A percentile compares a stretch with the other conserved stretches of the same genome.
These are phyloP conservation scores for Hiodon tergisus DNA, from an alignment of 2,113 vertebrate genomes.

Conservation along the genomic window DNA sequence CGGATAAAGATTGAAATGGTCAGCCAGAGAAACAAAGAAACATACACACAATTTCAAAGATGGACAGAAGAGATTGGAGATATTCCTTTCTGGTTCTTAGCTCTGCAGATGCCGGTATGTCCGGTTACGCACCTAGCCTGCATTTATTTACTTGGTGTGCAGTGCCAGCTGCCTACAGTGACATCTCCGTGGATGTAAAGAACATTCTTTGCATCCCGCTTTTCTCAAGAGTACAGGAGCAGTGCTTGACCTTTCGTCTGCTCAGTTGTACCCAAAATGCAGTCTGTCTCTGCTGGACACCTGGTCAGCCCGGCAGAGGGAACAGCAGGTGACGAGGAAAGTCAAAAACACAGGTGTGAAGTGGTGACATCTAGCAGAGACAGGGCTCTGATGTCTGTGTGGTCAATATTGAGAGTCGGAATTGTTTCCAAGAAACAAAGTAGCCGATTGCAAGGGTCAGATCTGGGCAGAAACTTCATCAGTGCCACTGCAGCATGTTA, in stretches of 20 bases:
- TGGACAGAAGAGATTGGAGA: no score
- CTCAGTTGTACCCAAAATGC: not conserved
- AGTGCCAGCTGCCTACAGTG: no score
- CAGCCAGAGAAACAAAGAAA: no score
- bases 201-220: no score
- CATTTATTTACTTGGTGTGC: no score
- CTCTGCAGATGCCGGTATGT: no score
- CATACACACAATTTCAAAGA: no score
- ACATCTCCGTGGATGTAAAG: no score
- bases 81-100: no score
- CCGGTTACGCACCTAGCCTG: no score
- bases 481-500: not conserved
- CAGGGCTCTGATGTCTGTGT: constrained; percentile 31
- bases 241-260: not conserved
- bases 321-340: constrained; percentile 44
- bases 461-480: constrained; percentile 6
- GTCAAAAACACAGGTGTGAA: constrained; percentile 39
- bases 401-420: constrained; percentile 24
- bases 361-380: constrained; percentile 45
- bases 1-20: no score
- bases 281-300: constrained; percentile 12
- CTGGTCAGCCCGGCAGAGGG: constrained; percentile 16
- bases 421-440: constrained; percentile 19
- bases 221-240: no score
- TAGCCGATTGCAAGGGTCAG: not conserved